phyloP scores from a whole-genome alignment of 2,113 vertebrate species.

The Echinops telfairi region DNA sequence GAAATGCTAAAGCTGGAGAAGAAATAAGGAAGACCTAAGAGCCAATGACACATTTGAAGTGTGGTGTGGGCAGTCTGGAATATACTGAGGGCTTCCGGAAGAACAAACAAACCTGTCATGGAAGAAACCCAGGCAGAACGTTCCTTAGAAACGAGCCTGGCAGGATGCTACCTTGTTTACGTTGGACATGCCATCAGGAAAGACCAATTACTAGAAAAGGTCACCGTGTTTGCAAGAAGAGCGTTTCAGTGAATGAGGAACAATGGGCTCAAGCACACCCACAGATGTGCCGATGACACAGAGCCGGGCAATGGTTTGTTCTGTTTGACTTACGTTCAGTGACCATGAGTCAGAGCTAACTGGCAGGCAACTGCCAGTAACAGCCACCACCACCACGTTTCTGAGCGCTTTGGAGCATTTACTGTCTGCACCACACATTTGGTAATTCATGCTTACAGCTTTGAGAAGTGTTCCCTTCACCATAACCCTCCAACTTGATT shows the following conservation, averaged over 20 bases:
- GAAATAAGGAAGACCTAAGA: neutral
- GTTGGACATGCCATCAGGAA: neutral
- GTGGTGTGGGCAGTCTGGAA: neutral
- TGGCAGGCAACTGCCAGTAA: neutral
- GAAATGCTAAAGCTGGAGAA: neutral
- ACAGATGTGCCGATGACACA: neutral
- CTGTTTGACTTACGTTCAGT: neutral
- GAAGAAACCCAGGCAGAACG: neutral
- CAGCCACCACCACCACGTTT: neutral
- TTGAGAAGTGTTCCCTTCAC: neutral
- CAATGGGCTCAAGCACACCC: neutral
- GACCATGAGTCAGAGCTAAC: neutral
- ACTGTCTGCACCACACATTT: neutral
- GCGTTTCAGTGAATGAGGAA: neutral
- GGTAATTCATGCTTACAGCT: neutral
- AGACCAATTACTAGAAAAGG: neutral
- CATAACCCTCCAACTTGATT: neutral
- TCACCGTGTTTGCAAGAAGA: neutral
- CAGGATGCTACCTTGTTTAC: neutral
- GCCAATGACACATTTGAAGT: neutral
- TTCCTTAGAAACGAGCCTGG: neutral
- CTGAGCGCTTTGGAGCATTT: neutral
- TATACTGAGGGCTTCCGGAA: neutral
- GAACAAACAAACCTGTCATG: neutral
- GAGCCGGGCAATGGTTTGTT: neutral